Evolutionary conservation across 2,888 invertebrate species (phyloP).

Genomic region (Himalopsyche tibetana): DNA sequence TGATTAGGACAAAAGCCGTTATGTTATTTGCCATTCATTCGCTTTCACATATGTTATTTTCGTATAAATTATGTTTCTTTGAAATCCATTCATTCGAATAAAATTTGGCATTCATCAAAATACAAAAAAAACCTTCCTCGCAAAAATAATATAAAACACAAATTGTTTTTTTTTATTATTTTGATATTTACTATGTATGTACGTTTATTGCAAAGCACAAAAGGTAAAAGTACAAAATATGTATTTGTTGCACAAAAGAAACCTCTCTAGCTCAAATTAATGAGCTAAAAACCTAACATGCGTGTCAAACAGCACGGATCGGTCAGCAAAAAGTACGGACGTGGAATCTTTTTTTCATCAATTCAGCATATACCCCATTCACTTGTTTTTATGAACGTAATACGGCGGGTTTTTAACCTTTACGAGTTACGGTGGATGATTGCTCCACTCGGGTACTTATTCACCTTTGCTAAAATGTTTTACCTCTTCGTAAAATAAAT

Average conservation of each 20-base stretch:
- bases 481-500: conserved; percentile 25
- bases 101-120: too few species aligned
- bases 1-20: too few species aligned
- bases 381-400: not conserved
- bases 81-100: too few species aligned
- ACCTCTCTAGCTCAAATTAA: not conserved
- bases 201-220: conserved; percentile 14
- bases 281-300: conserved; percentile 41
- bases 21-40: too few species aligned
- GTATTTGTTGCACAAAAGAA: conserved; percentile 27
- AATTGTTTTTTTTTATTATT: not conserved
- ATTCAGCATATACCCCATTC: conserved; percentile 1
- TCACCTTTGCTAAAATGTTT: conserved; percentile 24
- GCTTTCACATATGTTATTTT: too few species aligned
- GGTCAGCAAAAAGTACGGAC: conserved; percentile 14
- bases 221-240: not conserved
- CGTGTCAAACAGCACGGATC: conserved; percentile 23
- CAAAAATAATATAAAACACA: not conserved
- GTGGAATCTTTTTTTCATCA: conserved; percentile 13
- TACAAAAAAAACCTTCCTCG: too few species aligned
- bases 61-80: too few species aligned
- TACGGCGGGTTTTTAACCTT: not conserved
- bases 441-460: conserved; percentile 10
- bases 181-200: not conserved
- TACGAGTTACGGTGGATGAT: conserved; percentile 8